Percentiles rank a stretch among this genome's conserved stretches.
Evolutionary conservation across 2,113 vertebrate genomes (phyloP).

Genomic region (Sinocyclocheilus anshuiensis): DNA sequence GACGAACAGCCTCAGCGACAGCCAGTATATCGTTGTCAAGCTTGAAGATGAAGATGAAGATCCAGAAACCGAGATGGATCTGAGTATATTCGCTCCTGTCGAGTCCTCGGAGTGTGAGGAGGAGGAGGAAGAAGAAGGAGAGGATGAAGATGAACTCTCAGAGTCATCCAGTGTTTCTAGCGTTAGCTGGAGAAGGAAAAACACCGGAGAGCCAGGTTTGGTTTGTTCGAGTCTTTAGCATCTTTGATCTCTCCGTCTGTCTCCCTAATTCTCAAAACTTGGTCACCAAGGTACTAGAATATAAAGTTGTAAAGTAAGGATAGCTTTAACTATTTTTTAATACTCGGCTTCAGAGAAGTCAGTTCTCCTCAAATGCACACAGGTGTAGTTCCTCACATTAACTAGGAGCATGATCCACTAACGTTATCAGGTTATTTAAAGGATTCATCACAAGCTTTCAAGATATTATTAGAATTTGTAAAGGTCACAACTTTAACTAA

Average conservation of each 20-base stretch:
- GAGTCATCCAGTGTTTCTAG: background rate
- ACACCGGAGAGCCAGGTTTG: slow-evolving; percentile 1
- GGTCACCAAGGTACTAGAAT: background rate
- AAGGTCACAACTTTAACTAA: too few relatives aligned
- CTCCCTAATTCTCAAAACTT: background rate
- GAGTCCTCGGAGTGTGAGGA: slow-evolving; percentile 23
- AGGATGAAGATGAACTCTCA: background rate
- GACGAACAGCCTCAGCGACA: background rate
- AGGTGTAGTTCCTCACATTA: background rate
- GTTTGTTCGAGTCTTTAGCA: background rate
- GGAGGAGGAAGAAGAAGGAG: background rate
- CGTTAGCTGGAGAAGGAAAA: background rate
- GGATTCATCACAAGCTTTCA: too few relatives aligned
- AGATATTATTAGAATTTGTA: too few relatives aligned
- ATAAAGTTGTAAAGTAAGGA: background rate
- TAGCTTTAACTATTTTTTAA: too few relatives aligned
- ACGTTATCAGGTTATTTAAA: too few relatives aligned
- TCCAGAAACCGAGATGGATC: background rate
- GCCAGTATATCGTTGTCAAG: slow-evolving; percentile 14
- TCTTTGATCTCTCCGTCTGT: background rate
- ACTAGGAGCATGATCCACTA: background rate
- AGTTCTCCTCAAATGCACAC: background rate
- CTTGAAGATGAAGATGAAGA: slow-evolving; percentile 29
- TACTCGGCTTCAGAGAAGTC: background rate
- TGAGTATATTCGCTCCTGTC: slow-evolving; percentile 29